Percentiles rank a stretch among this genome's conserved stretches.
These are phyloP conservation scores for Oligia strigilis DNA, from an alignment of 2,888 invertebrate genomes.

Conservation along the genomic window DNA sequence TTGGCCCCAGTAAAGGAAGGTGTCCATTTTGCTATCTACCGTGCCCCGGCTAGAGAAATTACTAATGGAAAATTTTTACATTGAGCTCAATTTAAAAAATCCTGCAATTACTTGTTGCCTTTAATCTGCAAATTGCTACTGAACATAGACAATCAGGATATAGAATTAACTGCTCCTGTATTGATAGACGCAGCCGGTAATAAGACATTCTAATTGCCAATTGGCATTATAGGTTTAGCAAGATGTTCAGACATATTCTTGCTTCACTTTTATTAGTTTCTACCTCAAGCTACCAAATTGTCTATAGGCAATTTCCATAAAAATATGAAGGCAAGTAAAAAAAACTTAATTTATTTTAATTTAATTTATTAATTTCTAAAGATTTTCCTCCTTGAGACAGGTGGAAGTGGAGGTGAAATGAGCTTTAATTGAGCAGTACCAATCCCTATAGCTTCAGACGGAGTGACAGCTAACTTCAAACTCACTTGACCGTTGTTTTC, in stretches of 20 bases:
- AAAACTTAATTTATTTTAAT: background rate
- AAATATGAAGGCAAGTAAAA: background rate
- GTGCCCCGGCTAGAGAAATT: background rate
- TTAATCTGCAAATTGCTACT: conserved; percentile 8
- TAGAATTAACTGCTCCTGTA: conserved; percentile 6
- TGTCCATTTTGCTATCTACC: background rate
- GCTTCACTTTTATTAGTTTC: background rate
- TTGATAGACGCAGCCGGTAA: background rate
- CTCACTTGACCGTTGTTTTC: too few relatives aligned
- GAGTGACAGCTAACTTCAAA: too few relatives aligned
- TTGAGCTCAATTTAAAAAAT: background rate
- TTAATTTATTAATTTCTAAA: background rate
- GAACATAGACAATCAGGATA: background rate
- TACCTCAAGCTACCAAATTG: background rate
- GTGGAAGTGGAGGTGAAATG: too few relatives aligned
- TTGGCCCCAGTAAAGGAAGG: background rate
- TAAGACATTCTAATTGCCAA: background rate
- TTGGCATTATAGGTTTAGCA: background rate
- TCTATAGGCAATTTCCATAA: background rate
- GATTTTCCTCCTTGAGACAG: background rate
- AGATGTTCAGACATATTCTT: background rate
- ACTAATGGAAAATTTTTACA: background rate
- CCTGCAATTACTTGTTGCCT: background rate
- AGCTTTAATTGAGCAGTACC: too few relatives aligned
- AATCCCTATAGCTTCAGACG: too few relatives aligned